Base-by-base conservation (phyloP, 2,113 vertebrate genomes). In the Pterocles gutturalis region DNA sequence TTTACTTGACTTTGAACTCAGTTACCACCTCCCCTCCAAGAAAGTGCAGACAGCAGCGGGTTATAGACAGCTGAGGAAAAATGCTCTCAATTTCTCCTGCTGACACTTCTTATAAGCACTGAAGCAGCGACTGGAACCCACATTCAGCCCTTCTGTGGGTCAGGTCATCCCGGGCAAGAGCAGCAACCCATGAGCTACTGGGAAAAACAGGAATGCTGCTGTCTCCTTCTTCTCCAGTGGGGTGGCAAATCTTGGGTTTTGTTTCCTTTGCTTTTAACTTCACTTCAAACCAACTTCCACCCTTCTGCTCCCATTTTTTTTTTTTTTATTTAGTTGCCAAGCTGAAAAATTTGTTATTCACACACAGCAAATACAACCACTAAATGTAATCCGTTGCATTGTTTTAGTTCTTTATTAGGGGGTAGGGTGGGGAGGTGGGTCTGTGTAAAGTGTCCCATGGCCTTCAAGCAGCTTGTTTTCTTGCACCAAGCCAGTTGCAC, bases 251-350 rank as follows among this genome's bases (percentile, higher is more conserved):
- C 46, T 22, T 79, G 51, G 5, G 1, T 21, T 71, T 96, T 71
- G 49, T 83, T 87, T 75, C 38, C 33, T 17, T 79, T 79, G 81
- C 48, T 96, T 96, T 93, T 89, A 94, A 91, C 33, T 91, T 93
- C 15, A 38, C 86, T 96, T 96, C 89, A 95, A 87, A 93, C 64
- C 33, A 82, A 20, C 34, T 93, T 94, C 16, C 13, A 62, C 26
- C 22, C 88, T 91, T 28, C 46, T 2, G 0, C 13, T 43, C 46
- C 17, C 3, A 34, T 55, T 16, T 34, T 55, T 16, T 41, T 86
- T 60, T 61, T 82, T 67, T 36, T 57, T 1, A 28, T 84, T 70
- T 4, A 53, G 10, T 15, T 95, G 78, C 61, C 84, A 94, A 76
- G 45, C 45, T 93, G 70, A 94, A 85, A 87, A 91, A 78, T 29